A percentile compares a stretch with the other conserved stretches of the same genome.
Conservation (phyloP, 2,888 invertebrate species). For the Phyllotreta cruciferae region DNA sequence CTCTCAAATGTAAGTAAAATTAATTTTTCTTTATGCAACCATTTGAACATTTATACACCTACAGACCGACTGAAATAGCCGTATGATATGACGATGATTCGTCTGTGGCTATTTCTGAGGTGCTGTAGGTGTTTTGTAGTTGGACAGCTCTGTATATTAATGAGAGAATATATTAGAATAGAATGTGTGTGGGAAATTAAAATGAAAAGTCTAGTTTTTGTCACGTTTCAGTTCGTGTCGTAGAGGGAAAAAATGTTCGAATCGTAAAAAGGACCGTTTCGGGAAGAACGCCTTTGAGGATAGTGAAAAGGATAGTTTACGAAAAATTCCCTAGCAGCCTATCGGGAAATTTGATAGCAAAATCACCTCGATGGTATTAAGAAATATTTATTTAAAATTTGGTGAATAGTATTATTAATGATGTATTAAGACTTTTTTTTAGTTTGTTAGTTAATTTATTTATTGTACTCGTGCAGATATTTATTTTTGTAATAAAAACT, state of each 20-base stretch:
- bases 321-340: not conserved
- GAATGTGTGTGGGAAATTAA: too few relatives aligned
- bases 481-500: constrained; percentile 7
- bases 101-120: not conserved
- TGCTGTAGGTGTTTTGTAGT: not conserved
- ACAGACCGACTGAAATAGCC: too few relatives aligned
- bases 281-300: not conserved
- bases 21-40: not conserved
- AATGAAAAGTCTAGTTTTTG: not conserved
- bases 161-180: too few relatives aligned
- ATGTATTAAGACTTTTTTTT: constrained; percentile 8
- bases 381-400: constrained; percentile 14
- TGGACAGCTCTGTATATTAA: not conserved
- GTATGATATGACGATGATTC: not conserved
- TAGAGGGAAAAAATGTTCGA: constrained; percentile 10
- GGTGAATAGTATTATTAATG: constrained; percentile 3
- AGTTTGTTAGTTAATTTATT: not conserved
- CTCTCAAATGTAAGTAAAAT: constrained; percentile 48
- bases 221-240: constrained; percentile 8
- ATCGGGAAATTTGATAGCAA: too few relatives aligned
- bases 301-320: not conserved
- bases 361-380: constrained; percentile 12
- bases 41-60: not conserved
- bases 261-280: not conserved
- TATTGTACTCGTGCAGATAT: not conserved